Conservation (phyloP, 2,888 invertebrate species). For the Sinhomidia bicolor region DNA sequence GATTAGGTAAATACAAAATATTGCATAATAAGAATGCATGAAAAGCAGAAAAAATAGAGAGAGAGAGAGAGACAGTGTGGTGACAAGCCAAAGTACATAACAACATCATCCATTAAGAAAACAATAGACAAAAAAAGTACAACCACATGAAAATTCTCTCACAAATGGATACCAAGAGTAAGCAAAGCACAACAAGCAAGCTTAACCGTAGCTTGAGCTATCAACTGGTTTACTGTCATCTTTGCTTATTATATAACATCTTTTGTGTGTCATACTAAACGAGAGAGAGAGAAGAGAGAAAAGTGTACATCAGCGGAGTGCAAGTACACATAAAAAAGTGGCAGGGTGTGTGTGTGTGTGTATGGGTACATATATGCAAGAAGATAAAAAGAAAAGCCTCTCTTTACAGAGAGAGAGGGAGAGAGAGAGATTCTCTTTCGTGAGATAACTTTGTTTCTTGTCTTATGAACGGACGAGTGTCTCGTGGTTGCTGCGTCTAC, state of each 20-base stretch:
- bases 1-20: neutral
- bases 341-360: neutral
- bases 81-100: neutral
- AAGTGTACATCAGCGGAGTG: neutral
- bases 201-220: conserved; percentile 37
- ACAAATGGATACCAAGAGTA: no score
- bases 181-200: neutral
- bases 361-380: no score
- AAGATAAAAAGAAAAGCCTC: neutral
- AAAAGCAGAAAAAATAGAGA: neutral
- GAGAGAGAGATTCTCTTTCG: conserved; percentile 1
- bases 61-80: no score
- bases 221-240: conserved; percentile 42
- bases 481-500: neutral
- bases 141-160: neutral
- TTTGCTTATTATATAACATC: neutral
- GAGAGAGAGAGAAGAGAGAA: no score
- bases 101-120: no score
- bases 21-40: neutral
- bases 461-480: neutral
- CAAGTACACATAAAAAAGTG: neutral
- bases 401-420: neutral
- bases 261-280: neutral
- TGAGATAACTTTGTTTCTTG: conserved; percentile 4
- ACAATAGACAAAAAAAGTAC: no score